Evolutionary conservation across 2,797 vertebrate species (phyloP).

Genomic region (Phylloscopus collybita): DNA sequence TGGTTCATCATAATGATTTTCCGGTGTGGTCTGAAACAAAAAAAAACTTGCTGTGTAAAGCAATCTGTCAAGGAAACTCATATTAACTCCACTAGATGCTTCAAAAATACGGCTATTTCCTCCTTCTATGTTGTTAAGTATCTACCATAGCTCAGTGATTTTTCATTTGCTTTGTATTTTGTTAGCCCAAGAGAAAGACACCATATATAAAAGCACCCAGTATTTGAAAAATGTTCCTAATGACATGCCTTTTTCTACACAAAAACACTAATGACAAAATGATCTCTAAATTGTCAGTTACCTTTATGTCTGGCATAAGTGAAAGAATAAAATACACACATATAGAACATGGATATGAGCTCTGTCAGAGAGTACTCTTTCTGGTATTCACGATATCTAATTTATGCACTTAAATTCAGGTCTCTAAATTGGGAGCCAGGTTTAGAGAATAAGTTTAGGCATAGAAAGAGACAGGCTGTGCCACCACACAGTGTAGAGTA

Average conservation of each 20-base stretch:
- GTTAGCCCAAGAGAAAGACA: neutral
- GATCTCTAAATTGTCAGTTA: constrained; percentile 41
- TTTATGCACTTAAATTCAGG: neutral
- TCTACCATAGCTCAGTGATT: neutral
- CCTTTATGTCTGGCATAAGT: constrained; percentile 5
- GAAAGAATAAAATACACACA: constrained; percentile 10
- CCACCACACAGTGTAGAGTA: neutral
- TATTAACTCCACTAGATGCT: neutral
- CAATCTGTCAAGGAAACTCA: constrained; percentile 43
- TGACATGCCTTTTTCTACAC: neutral
- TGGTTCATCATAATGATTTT: constrained; percentile 50
- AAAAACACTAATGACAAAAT: constrained; percentile 42
- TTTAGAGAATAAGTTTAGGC: neutral
- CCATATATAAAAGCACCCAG: neutral
- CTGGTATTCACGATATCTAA: neutral
- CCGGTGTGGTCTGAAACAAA: constrained; percentile 64
- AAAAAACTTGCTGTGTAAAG: constrained; percentile 58
- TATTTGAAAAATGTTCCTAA: neutral
- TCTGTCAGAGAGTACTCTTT: neutral
- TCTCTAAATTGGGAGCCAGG: neutral
- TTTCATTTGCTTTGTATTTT: neutral
- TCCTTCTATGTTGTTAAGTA: constrained; percentile 8
- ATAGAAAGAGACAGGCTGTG: neutral
- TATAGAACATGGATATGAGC: neutral
- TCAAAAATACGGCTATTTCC: neutral